Evolutionary conservation across 2,797 vertebrate species (phyloP).

Genomic region (Chrysocyon brachyurus): DNA sequence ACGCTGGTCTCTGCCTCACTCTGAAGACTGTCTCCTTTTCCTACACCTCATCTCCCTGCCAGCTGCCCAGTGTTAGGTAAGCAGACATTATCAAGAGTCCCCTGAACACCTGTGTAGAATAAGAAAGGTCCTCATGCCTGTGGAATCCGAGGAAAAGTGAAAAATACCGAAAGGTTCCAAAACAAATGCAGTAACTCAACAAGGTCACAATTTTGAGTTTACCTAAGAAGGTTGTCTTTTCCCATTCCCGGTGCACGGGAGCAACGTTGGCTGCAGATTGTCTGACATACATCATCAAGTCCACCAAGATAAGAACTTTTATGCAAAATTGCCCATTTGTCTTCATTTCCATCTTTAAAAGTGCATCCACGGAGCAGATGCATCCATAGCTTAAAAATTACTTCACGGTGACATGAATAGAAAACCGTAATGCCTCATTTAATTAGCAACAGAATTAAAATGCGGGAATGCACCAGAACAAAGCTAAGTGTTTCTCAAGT

Average conservation of each 20-base stretch:
- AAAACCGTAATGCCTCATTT: not conserved
- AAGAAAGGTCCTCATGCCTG: not conserved
- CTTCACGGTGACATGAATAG: not conserved
- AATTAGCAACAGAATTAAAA: constrained; percentile 23
- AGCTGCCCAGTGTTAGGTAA: rapidly evolving
- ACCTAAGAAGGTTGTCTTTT: not conserved
- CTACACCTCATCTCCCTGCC: no score
- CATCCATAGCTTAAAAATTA: not conserved
- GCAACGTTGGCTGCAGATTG: not conserved
- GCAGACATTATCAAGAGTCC: not conserved
- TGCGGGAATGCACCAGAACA: not conserved
- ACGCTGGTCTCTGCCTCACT: not conserved
- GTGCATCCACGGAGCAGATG: not conserved
- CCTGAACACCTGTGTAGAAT: not conserved
- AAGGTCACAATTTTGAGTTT: rapidly evolving
- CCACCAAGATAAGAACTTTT: not conserved
- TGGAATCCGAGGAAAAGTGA: rapidly evolving
- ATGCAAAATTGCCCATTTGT: not conserved
- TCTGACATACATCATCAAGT: not conserved
- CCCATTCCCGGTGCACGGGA: rapidly evolving
- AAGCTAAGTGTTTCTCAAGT: not conserved
- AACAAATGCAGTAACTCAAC: not conserved
- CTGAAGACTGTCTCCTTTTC: not conserved
- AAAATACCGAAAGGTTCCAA: not conserved
- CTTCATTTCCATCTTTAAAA: constrained; percentile 44